A percentile compares a stretch with the other conserved stretches of the same genome.
These are phyloP conservation scores for Lamprologus lemairii DNA, from an alignment of 2,113 vertebrate genomes.

Conservation along the genomic window DNA sequence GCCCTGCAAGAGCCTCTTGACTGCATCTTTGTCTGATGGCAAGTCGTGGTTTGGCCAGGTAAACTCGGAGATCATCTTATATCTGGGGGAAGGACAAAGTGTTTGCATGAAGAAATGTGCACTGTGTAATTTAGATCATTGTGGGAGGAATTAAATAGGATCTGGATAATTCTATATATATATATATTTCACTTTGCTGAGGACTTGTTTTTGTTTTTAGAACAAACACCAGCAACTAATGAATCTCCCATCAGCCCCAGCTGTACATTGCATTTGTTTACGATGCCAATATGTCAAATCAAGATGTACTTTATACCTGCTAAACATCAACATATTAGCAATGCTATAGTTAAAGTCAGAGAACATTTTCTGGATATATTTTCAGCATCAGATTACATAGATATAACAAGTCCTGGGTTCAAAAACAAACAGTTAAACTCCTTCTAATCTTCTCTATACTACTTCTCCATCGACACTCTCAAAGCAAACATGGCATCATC, in stretches of 20 bases:
- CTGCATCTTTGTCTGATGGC: slow-evolving; percentile 84
- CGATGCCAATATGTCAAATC: not conserved
- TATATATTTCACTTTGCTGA: not conserved
- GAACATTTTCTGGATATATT: not conserved
- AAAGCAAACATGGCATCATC: not conserved
- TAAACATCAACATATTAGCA: not conserved
- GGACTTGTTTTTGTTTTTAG: not conserved
- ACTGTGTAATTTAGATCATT: not conserved
- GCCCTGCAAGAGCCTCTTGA: slow-evolving; percentile 81
- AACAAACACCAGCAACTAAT: not conserved
- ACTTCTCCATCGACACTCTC: not conserved
- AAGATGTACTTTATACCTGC: not conserved
- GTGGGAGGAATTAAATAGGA: not conserved
- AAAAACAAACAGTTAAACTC: not conserved
- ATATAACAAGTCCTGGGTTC: not conserved
- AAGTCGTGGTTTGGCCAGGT: slow-evolving; percentile 97
- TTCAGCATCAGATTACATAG: rapidly evolving
- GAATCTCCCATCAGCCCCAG: not conserved
- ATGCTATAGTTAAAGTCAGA: not conserved
- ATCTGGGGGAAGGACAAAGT: slow-evolving; percentile 64
- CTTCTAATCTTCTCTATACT: not conserved
- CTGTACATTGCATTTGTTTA: not conserved
- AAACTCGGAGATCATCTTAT: slow-evolving; percentile 97
- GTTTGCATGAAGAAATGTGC: not conserved
- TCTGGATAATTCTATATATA: not conserved